Evolutionary conservation across 2,888 invertebrate species (phyloP).

Genomic region (Oithona nana): DNA sequence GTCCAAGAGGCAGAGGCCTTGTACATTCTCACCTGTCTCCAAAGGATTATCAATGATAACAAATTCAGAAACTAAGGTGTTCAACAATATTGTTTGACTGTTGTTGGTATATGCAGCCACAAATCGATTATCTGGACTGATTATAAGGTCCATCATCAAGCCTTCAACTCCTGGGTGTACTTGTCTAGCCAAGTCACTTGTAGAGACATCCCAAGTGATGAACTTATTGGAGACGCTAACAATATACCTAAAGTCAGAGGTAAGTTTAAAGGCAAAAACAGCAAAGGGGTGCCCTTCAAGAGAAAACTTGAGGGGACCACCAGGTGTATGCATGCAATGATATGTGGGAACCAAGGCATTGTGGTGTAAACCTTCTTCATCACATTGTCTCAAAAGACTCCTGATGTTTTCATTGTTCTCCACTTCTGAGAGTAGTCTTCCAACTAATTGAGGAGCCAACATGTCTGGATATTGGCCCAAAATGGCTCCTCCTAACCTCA

Average conservation of each 20-base stretch:
- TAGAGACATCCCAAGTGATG: constrained; percentile 89
- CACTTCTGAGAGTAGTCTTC: constrained; percentile 76
- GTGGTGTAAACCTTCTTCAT: constrained; percentile 64
- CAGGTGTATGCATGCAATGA: constrained; percentile 94
- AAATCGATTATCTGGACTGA: constrained; percentile 88
- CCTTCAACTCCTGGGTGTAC: constrained; percentile 79
- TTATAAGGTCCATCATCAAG: constrained; percentile 77
- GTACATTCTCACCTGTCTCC: constrained; percentile 40
- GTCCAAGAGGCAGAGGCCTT: constrained; percentile 45
- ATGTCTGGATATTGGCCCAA: constrained; percentile 78
- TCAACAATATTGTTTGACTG: constrained; percentile 40
- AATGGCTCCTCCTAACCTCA: constrained; percentile 83
- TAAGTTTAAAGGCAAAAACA: constrained; percentile 73
- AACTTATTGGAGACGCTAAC: constrained; percentile 91
- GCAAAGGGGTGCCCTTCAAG: constrained; percentile 96
- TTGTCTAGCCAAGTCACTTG: constrained; percentile 81
- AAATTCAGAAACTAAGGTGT: constrained; percentile 39
- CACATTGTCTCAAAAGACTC: constrained; percentile 72
- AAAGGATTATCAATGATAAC: constrained; percentile 66
- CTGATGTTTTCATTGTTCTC: constrained; percentile 60
- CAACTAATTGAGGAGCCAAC: constrained; percentile 83
- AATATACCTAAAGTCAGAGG: constrained; percentile 64
- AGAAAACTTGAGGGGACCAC: constrained; percentile 93
- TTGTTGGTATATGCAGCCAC: constrained; percentile 90
- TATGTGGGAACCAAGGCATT: constrained; percentile 80